These are phyloP conservation scores for Aulostomus chinensis DNA, from an alignment of 2,797 vertebrate species.

Conservation along the genomic window DNA sequence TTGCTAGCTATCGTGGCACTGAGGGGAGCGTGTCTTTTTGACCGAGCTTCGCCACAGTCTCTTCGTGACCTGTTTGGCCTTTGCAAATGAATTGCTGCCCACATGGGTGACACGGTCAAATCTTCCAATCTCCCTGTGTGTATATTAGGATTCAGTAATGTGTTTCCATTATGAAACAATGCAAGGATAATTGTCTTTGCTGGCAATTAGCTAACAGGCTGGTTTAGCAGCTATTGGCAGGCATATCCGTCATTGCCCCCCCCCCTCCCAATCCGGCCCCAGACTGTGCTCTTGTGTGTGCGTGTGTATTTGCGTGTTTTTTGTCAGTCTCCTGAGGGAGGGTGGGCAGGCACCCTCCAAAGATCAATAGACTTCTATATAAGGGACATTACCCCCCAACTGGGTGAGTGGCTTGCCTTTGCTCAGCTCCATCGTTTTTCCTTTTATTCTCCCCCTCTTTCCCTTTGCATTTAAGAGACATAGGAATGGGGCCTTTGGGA, in stretches of 20 bases:
- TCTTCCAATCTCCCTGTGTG: conserved; percentile 91
- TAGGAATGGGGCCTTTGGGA: conserved; percentile 81
- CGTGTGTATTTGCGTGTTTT: conserved; percentile 51
- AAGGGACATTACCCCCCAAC: conserved; percentile 91
- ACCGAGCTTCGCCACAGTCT: conserved; percentile 75
- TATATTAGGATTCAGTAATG: conserved; percentile 96
- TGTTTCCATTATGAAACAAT: conserved; percentile 97
- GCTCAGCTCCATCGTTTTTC: conserved; percentile 78
- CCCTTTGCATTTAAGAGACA: conserved; percentile 82
- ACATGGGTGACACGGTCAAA: conserved; percentile 86
- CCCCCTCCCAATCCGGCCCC: conserved; percentile 75
- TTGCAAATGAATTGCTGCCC: conserved; percentile 88
- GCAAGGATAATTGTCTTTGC: conserved; percentile 97
- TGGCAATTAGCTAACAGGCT: conserved; percentile 98
- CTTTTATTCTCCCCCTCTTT: conserved; percentile 85
- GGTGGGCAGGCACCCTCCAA: conserved; percentile 75
- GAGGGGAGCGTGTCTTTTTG: conserved; percentile 83
- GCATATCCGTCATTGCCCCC: conserved; percentile 95
- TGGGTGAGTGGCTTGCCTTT: conserved; percentile 88
- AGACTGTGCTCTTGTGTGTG: conserved; percentile 61
- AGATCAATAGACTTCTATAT: conserved; percentile 98
- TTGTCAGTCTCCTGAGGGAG: conserved; percentile 64
- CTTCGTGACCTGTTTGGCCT: conserved; percentile 85
- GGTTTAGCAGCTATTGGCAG: conserved; percentile 94
- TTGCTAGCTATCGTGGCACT: conserved; percentile 15